Evolutionary conservation across 1,140 invertebrate genomes (phyloP).

Genomic region (Arion vulgaris): DNA sequence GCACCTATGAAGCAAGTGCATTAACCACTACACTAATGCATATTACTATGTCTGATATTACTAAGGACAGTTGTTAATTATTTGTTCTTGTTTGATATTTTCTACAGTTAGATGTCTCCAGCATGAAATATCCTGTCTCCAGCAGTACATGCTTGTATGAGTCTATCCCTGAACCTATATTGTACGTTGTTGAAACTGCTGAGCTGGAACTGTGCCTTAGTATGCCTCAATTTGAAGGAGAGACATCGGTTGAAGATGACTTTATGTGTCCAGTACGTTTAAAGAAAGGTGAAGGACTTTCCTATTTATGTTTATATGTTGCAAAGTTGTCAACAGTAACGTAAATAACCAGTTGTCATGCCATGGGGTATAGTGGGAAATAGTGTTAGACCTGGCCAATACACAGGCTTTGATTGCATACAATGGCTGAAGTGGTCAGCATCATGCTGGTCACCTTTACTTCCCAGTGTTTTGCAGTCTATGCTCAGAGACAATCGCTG

Average conservation of each 20-base stretch:
- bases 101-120: background rate
- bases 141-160: conserved; percentile 13
- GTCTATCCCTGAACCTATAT: conserved; percentile 44
- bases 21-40: too few relatives aligned
- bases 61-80: too few relatives aligned
- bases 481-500: too few relatives aligned
- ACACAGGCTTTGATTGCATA: too few relatives aligned
- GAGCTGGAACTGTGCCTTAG: conserved; percentile 71
- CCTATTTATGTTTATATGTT: background rate
- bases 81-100: too few relatives aligned
- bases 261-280: conserved; percentile 69
- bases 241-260: conserved; percentile 51
- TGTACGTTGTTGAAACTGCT: conserved; percentile 73
- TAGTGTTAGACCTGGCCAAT: background rate
- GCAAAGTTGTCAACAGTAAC: too few relatives aligned
- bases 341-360: background rate
- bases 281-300: conserved; percentile 58
- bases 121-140: background rate
- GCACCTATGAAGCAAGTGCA: too few relatives aligned
- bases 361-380: background rate
- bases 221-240: conserved; percentile 39
- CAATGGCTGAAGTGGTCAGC: too few relatives aligned
- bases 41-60: too few relatives aligned
- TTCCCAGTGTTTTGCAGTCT: too few relatives aligned
- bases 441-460: too few relatives aligned